Conservation (phyloP, 2,113 vertebrate species). For the Nasalis larvatus region DNA sequence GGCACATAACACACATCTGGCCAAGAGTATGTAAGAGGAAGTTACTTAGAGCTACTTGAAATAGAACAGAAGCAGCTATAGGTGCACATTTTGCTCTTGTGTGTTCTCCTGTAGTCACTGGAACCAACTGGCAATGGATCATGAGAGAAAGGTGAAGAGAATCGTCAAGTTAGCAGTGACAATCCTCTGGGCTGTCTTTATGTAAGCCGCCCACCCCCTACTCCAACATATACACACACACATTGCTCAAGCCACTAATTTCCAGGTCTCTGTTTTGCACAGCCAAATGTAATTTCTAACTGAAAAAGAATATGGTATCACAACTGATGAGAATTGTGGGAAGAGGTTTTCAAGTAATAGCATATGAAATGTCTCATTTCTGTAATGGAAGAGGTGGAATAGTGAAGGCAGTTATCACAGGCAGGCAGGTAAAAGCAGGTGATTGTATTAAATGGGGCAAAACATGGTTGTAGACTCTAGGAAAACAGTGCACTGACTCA, state of each 20-base stretch:
- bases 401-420: neutral
- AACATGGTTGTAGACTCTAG: neutral
- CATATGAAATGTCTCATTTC: neutral
- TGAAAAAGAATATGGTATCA: neutral
- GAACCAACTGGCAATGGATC: neutral
- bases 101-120: neutral
- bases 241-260: neutral
- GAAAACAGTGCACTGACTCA: neutral
- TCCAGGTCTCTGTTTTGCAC: neutral
- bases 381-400: neutral
- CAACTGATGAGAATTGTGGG: neutral
- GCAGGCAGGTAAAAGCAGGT: neutral
- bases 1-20: neutral
- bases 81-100: neutral
- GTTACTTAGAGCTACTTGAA: conserved; percentile 18
- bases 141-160: neutral
- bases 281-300: neutral
- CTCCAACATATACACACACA: neutral
- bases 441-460: neutral
- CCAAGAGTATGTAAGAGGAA: neutral
- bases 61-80: neutral
- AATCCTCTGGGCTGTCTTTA: neutral
- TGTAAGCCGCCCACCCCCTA: no score
- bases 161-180: neutral
- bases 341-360: neutral